These are phyloP conservation scores for Hippolais icterina DNA, from an alignment of 2,113 vertebrate species.

Conservation along the genomic window DNA sequence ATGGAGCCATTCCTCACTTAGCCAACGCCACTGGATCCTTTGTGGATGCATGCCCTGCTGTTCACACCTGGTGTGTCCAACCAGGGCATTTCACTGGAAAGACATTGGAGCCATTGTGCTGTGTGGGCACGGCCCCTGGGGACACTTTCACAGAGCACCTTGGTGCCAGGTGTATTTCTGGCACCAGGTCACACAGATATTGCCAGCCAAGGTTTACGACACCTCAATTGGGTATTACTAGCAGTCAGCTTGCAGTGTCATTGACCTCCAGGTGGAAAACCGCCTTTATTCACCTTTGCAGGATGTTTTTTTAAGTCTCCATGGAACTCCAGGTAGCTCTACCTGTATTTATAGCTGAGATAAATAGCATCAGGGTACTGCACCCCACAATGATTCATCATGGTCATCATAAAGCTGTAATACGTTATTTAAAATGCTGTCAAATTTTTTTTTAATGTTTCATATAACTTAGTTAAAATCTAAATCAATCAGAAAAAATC, in stretches of 20 bases:
- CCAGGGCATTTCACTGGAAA: neutral
- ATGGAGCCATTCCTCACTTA: neutral
- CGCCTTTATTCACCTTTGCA: neutral
- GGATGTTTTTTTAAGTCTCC: neutral
- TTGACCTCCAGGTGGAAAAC: neutral
- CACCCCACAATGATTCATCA: neutral
- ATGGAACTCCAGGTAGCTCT: neutral
- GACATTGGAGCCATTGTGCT: neutral
- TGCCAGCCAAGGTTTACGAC: neutral
- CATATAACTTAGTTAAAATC: neutral
- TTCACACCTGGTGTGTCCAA: neutral
- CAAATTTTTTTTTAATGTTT: neutral
- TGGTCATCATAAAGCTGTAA: neutral
- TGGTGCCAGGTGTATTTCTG: neutral
- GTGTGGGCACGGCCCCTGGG: rapidly evolving
- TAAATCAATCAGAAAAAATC: neutral
- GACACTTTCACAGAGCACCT: neutral
- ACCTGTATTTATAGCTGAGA: neutral
- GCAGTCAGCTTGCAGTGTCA: neutral
- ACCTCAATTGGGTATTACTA: neutral
- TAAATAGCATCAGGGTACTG: neutral
- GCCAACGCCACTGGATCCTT: neutral
- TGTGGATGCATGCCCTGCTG: neutral
- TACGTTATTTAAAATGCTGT: neutral
- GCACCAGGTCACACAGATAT: neutral